These are phyloP conservation scores for Sebastes kiyomatsui DNA, from an alignment of 2,797 vertebrate species.

Conservation along the genomic window DNA sequence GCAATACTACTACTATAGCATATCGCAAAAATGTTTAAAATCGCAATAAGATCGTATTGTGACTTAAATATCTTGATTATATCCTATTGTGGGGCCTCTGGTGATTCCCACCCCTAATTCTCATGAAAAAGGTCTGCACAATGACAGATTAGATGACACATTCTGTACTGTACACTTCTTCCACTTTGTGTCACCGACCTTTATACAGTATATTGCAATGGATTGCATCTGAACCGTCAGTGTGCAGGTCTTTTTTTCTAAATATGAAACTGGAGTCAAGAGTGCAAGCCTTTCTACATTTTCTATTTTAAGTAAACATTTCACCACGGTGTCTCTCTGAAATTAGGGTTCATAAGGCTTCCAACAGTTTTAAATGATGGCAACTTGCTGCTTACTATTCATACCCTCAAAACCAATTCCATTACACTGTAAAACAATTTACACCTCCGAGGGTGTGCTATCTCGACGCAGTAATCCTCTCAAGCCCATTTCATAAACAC, in stretches of 20 bases:
- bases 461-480: slow-evolving; percentile 60
- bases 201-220: background rate
- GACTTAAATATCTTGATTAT: too few relatives aligned
- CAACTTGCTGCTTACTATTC: slow-evolving; percentile 65
- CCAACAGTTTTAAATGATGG: slow-evolving; percentile 63
- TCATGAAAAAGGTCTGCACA: background rate
- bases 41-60: too few relatives aligned
- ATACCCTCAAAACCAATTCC: slow-evolving; percentile 67
- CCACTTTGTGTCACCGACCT: background rate
- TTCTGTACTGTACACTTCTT: background rate
- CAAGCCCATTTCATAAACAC: slow-evolving; percentile 54
- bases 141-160: background rate
- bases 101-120: too few relatives aligned
- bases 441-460: slow-evolving; percentile 65
- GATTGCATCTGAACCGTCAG: background rate
- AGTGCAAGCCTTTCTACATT: slow-evolving; percentile 17
- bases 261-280: background rate
- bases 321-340: slow-evolving; percentile 28
- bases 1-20: too few relatives aligned
- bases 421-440: slow-evolving; percentile 69
- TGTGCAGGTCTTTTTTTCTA: background rate
- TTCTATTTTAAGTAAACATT: slow-evolving; percentile 52
- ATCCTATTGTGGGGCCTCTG: fast-evolving
- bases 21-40: too few relatives aligned
- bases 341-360: slow-evolving; percentile 53